phyloP scores from a whole-genome alignment of 2,113 vertebrate genomes.

The Mungos mungo region DNA sequence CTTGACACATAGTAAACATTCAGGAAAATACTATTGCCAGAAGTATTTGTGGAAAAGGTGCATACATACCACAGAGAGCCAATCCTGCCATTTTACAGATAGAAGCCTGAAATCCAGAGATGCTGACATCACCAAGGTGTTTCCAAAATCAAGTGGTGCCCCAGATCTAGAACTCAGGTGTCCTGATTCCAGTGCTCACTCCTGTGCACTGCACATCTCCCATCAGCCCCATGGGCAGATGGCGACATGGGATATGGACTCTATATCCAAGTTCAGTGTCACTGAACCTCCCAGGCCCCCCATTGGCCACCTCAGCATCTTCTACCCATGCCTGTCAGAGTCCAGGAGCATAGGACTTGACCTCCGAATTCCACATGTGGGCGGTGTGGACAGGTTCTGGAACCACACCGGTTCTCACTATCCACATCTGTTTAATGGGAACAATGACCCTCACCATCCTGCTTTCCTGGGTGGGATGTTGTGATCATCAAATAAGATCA shows the following conservation, averaged over 20 bases:
- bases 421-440: background rate
- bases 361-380: background rate
- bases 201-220: background rate
- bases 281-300: background rate
- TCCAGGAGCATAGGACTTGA: background rate
- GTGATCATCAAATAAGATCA: background rate
- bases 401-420: background rate
- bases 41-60: background rate
- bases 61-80: background rate
- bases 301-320: background rate
- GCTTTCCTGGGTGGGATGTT: background rate
- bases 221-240: background rate
- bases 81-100: background rate
- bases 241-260: background rate
- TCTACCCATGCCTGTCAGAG: background rate
- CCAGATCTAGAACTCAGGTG: background rate
- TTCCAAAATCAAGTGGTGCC: background rate
- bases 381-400: background rate
- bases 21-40: background rate
- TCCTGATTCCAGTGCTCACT: background rate
- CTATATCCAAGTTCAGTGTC: background rate
- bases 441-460: background rate
- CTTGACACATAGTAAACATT: background rate
- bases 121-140: background rate
- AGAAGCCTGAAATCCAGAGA: background rate